A percentile compares a stretch with the other conserved stretches of the same genome.
These are phyloP conservation scores for Artibeus jamaicensis DNA, from an alignment of 2,797 vertebrate genomes.

Conservation along the genomic window DNA sequence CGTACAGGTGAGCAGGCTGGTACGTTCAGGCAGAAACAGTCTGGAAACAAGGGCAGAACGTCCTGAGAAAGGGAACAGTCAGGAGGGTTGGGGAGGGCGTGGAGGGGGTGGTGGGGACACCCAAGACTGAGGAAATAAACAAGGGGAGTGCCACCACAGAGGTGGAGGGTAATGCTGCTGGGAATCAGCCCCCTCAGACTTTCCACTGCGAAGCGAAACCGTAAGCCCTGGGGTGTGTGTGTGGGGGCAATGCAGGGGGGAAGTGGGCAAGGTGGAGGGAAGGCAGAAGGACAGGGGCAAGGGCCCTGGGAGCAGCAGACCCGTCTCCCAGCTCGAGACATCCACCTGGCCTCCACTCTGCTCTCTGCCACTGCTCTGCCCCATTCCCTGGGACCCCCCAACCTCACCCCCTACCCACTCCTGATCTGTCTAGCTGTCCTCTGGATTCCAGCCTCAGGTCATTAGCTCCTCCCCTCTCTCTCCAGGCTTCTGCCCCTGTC, in stretches of 20 bases:
- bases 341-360: not conserved
- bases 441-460: not conserved
- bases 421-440: not conserved
- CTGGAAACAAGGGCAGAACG: not conserved
- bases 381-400: not conserved
- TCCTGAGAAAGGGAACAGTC: not conserved
- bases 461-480: not conserved
- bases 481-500: not conserved
- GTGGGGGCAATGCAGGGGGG: slow-evolving; percentile 55
- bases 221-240: slow-evolving; percentile 44
- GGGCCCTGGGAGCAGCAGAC: slow-evolving; percentile 33
- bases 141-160: slow-evolving; percentile 65
- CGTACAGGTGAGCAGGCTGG: not conserved
- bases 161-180: slow-evolving; percentile 76
- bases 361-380: not conserved
- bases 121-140: slow-evolving; percentile 75
- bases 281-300: slow-evolving; percentile 46
- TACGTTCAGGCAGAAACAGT: not conserved
- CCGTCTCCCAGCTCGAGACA: not conserved
- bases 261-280: slow-evolving; percentile 68
- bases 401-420: not conserved
- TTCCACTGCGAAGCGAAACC: slow-evolving; percentile 84
- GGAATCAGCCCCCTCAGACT: slow-evolving; percentile 84
- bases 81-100: not conserved
- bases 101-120: slow-evolving; percentile 56